Evolutionary conservation across 2,888 invertebrate species (phyloP), one percentile per base, ranked within the genome.

Genomic region (Palloptera scutellata): DNA sequence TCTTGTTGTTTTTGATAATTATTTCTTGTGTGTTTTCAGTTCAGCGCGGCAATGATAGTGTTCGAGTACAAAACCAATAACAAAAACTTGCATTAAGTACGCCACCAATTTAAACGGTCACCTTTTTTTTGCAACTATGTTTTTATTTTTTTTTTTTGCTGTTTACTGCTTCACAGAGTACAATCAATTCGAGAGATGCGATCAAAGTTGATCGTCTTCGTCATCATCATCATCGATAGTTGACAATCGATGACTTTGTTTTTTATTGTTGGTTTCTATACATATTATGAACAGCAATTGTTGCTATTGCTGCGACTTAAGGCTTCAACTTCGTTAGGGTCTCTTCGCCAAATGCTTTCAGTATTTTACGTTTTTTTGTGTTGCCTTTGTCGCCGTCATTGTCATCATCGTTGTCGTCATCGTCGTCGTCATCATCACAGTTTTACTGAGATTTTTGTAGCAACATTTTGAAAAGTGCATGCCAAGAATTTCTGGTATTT

Each of bases 401-500:
- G n/a, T 59, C 5, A 59, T 42, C 17, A 41, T 20, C 13, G 17
- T 59, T 59, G 15, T 40, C 42, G 15, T 15, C 43, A 17, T 3
- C 17, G 42, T 59, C 10, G 64, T 68, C 61, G 51, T 68, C 66
- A 64, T 43, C 63, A 63, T 30, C 61, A 64, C 62, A 62, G 69
- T 64, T 67, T 67, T 55, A 58, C 62, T 64, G 59, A 54, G 54
- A 61, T 71, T 67, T 59, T 53, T 64, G 48, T 41, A 43, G 6
- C 62, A 52, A n/a, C 42, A 13, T 54, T 64, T 59, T 51, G 43
- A 42, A 45, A 12, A 52, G 51, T 60, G 59, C 54, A 59, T 40
- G 67, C 64, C 66, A 68, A 72, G 73, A 73, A 73, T 73, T 66
- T 69, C 54, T 64, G 73, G 73, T 72, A 73, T 73, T 72, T 69